Conservation (phyloP, 2,797 vertebrate species). For the Eulemur mongoz region DNA sequence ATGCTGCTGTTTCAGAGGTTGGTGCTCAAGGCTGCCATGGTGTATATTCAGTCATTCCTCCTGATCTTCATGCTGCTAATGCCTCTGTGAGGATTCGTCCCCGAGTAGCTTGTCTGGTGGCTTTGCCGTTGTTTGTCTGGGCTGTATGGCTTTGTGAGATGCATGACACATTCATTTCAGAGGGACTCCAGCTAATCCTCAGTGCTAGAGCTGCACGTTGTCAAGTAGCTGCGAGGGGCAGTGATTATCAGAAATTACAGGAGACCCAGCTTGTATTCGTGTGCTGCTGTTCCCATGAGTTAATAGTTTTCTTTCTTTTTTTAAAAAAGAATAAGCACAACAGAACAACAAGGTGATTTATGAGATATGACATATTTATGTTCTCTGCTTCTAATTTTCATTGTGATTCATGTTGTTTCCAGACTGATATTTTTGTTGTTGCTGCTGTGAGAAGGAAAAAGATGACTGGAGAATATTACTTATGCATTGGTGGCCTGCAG, state of each 20-base stretch:
- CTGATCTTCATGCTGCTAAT: background rate
- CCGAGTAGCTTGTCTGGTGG: background rate
- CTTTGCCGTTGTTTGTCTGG: slow-evolving; percentile 48
- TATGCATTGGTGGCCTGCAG: slow-evolving; percentile 71
- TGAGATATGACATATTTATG: slow-evolving; percentile 73
- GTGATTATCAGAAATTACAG: slow-evolving; percentile 70
- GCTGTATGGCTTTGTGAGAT: slow-evolving; percentile 11
- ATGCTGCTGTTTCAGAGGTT: background rate
- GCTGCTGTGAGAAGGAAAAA: slow-evolving; percentile 68
- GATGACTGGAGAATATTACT: slow-evolving; percentile 75
- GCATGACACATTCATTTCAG: background rate
- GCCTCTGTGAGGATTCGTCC: slow-evolving; percentile 17
- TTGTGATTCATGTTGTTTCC: slow-evolving; percentile 75
- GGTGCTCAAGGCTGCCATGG: background rate
- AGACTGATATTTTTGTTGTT: slow-evolving; percentile 74
- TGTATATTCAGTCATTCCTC: background rate
- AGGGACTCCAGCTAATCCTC: slow-evolving; percentile 51
- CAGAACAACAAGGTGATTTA: slow-evolving; percentile 73
- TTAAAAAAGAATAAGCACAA: slow-evolving; percentile 56
- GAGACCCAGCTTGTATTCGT: slow-evolving; percentile 61
- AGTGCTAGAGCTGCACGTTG: background rate
- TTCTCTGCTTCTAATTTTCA: slow-evolving; percentile 76
- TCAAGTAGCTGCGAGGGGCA: slow-evolving; percentile 52
- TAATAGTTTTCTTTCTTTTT: slow-evolving; percentile 24
- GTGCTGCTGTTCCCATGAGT: slow-evolving; percentile 55